These are phyloP conservation scores for Chrysina gloriosa DNA, from an alignment of 2,888 invertebrate genomes.

Conservation along the genomic window DNA sequence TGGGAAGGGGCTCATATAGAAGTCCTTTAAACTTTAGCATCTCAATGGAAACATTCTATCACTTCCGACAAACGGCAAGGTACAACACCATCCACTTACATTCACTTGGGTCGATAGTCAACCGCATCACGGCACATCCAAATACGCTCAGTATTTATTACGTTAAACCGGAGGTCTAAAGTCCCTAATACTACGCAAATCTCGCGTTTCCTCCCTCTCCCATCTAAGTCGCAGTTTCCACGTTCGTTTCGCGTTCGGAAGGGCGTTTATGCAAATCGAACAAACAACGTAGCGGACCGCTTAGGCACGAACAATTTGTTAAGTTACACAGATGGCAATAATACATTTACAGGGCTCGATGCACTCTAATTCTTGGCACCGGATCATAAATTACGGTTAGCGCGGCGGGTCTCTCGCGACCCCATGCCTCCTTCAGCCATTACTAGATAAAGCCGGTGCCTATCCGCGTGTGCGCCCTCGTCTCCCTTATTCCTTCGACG, in stretches of 20 bases:
- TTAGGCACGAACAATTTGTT: conserved; percentile 58
- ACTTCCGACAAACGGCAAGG: too few relatives aligned
- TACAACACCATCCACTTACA: too few relatives aligned
- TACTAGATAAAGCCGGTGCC: not conserved
- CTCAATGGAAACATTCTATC: too few relatives aligned
- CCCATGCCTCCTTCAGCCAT: conserved; percentile 38
- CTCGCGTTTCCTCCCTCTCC: conserved; percentile 31
- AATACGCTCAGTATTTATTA: too few relatives aligned
- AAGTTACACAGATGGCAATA: conserved; percentile 56
- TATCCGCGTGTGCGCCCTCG: not conserved
- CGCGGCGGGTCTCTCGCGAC: conserved; percentile 42
- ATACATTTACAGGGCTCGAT: conserved; percentile 62
- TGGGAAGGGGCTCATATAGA: too few relatives aligned
- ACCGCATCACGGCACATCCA: too few relatives aligned
- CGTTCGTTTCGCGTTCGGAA: not conserved
- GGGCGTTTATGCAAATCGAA: conserved; percentile 44
- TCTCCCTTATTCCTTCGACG: not conserved
- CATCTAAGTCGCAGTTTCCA: not conserved
- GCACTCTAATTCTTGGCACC: conserved; percentile 61
- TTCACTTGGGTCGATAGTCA: too few relatives aligned
- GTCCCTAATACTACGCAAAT: conserved; percentile 1
- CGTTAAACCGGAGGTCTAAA: too few relatives aligned
- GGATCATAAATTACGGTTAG: conserved; percentile 59
- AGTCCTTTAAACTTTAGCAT: too few relatives aligned
- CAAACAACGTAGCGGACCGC: conserved; percentile 41